Base-by-base conservation (phyloP, 2,888 invertebrate genomes). In the Tineola bisselliella region DNA sequence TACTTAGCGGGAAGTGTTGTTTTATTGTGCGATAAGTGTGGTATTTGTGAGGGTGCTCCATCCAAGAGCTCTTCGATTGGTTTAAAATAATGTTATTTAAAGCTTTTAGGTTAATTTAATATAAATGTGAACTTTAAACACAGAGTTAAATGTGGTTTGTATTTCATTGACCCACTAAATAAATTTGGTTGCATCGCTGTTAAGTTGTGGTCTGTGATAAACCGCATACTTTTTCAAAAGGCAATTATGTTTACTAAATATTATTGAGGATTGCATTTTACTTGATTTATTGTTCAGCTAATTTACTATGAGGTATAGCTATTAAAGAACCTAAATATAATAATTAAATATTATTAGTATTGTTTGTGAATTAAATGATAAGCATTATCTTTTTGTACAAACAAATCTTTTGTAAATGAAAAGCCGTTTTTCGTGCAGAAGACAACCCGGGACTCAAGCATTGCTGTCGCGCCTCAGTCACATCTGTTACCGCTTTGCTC, bases 401-500 rank as follows among this genome's bases (percentile, higher is more conserved):
- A 38, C 10, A 38, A 38, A 12, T 38, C 38, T 38, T 38, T 38
- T 38, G 38, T 38, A 10, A 38, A 38, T 38, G 2, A 48, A 13
- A 17, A 15, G 48, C 3, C 48, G 48, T 48, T 5, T 48, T 48
- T 48, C 17, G 48, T 13, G 48, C 15, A 48, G 48, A 48, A 48
- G 48, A 48, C 48, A 13, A 48, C 10, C 15, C 48, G 48, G 15
- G 48, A 15, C 10, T 13, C 15, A 48, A 48, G 48, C 38, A 48
- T 48, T 48, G 48, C 17, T 15, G 48, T 48, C 48, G 48, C 17
- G 48, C 48, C 48, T 48, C 48, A 17, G 48, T 77, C 81, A 77
- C 84, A 84, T 86, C 84, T 86, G 84, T 81, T 82, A 78, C 84
- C 78, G 73, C 75, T 72, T 72, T 71, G 72, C 70, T 73, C 79